Conservation (phyloP, 2,113 vertebrate species). For the Chaetura pelagica region DNA sequence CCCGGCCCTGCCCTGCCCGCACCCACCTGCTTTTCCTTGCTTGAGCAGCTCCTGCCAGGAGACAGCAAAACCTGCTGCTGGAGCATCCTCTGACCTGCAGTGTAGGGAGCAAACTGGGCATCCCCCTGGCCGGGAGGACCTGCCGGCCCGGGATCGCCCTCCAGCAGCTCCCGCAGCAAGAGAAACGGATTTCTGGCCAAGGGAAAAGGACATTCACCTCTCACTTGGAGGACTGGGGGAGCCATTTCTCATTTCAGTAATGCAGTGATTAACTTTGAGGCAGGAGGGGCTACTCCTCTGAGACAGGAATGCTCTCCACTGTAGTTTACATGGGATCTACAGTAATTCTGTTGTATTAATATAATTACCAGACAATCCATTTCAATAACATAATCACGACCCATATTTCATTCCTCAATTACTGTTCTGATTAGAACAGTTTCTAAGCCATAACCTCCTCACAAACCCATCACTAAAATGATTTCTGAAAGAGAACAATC, state of each 20-base stretch:
- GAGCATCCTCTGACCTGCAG: accelerated
- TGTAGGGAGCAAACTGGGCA: accelerated
- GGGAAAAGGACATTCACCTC: not conserved
- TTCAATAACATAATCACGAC: constrained; percentile 47
- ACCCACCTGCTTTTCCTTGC: not conserved
- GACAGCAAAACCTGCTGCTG: not conserved
- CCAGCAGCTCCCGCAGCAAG: accelerated
- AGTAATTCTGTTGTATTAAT: constrained; percentile 53
- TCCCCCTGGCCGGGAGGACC: accelerated
- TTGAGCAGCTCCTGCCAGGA: not conserved
- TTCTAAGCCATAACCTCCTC: constrained; percentile 59
- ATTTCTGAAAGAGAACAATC: constrained; percentile 58
- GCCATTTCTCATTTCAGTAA: constrained; percentile 14
- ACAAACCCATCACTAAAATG: constrained; percentile 43
- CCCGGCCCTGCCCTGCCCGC: no score
- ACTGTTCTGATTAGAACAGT: constrained; percentile 49
- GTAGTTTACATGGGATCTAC: not conserved
- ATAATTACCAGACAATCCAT: constrained; percentile 61
- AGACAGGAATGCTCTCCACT: not conserved
- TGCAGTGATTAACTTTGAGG: not conserved
- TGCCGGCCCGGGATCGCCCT: accelerated
- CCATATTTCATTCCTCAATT: constrained; percentile 62
- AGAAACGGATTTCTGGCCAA: not conserved
- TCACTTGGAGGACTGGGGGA: not conserved
- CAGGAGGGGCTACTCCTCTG: not conserved